Evolutionary conservation across 2,888 invertebrate species (phyloP), one percentile per base, ranked within the genome.

Genomic region (Cerastis rubricosa): DNA sequence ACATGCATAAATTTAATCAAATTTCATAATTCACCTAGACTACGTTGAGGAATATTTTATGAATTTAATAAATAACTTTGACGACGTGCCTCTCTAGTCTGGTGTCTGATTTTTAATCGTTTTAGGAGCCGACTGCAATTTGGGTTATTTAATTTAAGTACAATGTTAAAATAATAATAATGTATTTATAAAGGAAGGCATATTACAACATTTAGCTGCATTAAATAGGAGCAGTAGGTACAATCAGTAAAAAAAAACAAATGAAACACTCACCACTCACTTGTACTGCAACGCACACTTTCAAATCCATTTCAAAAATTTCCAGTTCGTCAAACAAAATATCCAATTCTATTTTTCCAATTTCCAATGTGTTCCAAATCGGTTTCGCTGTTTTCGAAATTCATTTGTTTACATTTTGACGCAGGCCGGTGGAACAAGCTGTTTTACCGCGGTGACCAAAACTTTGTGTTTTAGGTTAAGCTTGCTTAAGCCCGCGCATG

Each of bases 401-500:
- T 76, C 78, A 80, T 86, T 85, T 90, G 90, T 90, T 90, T 90
- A 90, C 89, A 88, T 88, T 82, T 69, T 66, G 47, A 67, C 68
- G 74, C 54, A 61, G 68, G 51, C 71, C 70, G 76, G 86, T 89
- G 84, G 88, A 74, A 80, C 78, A 76, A 88, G 78, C 78, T 80
- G 87, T 87, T 87, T 90, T 85, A 73, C 76, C 78, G 85, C 88
- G 88, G 89, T 85, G 87, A 79, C 78, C 59, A 78, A 83, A 89
- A 91, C 90, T 92, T 92, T 91, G 68, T 89, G 84, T 85, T 80
- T 86, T 71, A 71, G 75, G 73, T 72, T 70, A 66, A 11, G 72
- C 57, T 81, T 71, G 70, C 19, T 45, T n/a, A n/a, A 35, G 4
- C 4, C 49, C 59, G 87, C 94, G 95, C 95, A 95, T 94, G 95